phyloP scores from a whole-genome alignment of 2,113 vertebrate genomes.

The Hydropotes inermis region DNA sequence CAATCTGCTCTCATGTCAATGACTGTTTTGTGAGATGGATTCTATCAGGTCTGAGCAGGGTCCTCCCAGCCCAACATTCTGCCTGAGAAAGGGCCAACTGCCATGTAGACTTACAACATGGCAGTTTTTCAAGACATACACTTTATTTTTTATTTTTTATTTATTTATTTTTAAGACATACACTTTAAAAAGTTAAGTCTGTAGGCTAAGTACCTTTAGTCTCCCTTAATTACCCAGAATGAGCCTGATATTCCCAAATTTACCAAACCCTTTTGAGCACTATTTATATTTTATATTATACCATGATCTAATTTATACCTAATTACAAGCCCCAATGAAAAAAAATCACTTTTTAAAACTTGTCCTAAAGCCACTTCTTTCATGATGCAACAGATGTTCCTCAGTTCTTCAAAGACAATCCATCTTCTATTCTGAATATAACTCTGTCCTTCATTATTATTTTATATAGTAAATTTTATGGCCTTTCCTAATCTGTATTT shows the following conservation, averaged over 20 bases:
- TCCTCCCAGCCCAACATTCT: neutral
- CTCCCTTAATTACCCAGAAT: neutral
- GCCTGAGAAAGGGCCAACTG: neutral
- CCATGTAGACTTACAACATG: fast-evolving
- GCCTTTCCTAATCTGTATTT: neutral
- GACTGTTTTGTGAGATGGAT: neutral
- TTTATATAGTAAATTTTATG: neutral
- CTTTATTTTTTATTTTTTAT: neutral
- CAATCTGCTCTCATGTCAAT: neutral
- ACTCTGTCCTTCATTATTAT: neutral
- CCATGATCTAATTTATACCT: neutral
- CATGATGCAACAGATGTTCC: neutral
- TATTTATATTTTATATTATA: neutral
- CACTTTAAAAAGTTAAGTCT: neutral
- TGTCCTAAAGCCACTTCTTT: neutral
- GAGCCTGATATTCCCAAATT: neutral
- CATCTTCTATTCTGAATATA: neutral
- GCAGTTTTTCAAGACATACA: neutral
- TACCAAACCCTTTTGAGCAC: neutral
- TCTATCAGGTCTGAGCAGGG: neutral
- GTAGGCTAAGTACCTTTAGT: neutral
- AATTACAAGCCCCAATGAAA: neutral
- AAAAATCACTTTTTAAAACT: neutral
- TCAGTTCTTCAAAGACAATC: neutral
- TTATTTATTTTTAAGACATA: neutral